These are phyloP conservation scores for Trogon surrucura DNA, from an alignment of 2,113 vertebrate species.

Conservation along the genomic window DNA sequence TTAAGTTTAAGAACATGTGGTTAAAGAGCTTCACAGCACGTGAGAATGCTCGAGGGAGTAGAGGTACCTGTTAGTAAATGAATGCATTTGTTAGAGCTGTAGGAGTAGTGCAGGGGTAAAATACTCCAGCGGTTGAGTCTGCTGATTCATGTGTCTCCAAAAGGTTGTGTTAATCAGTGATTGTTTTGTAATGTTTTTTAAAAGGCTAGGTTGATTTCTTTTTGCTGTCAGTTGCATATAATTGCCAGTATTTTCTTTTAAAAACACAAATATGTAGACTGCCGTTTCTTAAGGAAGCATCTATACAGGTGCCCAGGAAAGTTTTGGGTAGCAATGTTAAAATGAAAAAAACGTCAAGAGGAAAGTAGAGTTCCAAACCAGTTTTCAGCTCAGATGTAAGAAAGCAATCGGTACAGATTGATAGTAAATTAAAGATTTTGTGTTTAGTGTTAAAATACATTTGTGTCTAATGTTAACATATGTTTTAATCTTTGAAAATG, in stretches of 20 bases:
- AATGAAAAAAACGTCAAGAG: background rate
- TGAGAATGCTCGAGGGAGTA: background rate
- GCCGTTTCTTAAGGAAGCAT: background rate
- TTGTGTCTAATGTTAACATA: background rate
- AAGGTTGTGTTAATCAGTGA: constrained; percentile 56
- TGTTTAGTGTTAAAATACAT: background rate
- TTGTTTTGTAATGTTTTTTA: constrained; percentile 14
- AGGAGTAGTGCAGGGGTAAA: constrained; percentile 38
- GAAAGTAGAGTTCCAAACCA: background rate
- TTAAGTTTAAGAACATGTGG: constrained; percentile 15
- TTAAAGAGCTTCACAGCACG: background rate
- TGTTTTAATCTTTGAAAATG: background rate
- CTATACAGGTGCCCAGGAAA: background rate
- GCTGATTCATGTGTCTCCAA: constrained; percentile 50
- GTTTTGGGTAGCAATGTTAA: background rate
- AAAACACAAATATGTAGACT: background rate
- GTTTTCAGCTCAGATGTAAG: background rate
- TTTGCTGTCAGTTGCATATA: background rate
- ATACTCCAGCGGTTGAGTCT: constrained; percentile 11
- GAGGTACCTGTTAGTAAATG: constrained; percentile 54
- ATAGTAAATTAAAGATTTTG: background rate
- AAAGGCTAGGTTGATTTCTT: constrained; percentile 34
- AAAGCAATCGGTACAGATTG: background rate
- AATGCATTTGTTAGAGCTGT: constrained; percentile 41
- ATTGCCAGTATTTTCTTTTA: background rate